A percentile compares a stretch with the other conserved stretches of the same genome.
Evolutionary conservation across 2,113 vertebrate genomes (phyloP).

Genomic region (Pitta sordida): DNA sequence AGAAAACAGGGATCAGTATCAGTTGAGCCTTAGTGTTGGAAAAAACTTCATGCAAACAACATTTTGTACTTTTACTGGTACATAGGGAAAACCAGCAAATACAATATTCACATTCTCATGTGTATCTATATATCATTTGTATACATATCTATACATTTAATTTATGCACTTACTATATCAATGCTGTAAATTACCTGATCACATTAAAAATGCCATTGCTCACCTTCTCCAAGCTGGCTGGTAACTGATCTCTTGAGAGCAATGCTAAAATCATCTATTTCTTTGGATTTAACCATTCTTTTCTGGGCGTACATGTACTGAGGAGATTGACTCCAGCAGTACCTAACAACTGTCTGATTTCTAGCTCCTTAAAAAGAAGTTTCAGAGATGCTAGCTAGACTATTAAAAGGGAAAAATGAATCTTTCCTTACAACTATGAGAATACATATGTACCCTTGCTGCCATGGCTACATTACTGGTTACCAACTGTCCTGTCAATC

Average conservation of each 20-base stretch:
- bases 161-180: neutral
- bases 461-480: neutral
- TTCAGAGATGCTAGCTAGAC: neutral
- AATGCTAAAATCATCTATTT: neutral
- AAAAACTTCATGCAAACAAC: neutral
- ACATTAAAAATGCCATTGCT: neutral
- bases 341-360: neutral
- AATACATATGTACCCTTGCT: neutral
- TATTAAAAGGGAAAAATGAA: neutral
- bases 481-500: neutral
- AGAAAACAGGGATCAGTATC: constrained; percentile 15
- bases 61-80: neutral
- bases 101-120: neutral
- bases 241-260: neutral
- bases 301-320: neutral
- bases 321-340: neutral
- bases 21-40: neutral
- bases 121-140: neutral
- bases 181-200: neutral
- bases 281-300: neutral
- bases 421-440: neutral
- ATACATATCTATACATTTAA: neutral
- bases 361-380: neutral
- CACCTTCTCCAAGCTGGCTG: neutral
- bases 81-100: neutral